A percentile compares a stretch with the other conserved stretches of the same genome.
These are phyloP conservation scores for Cryptotis parvus DNA, from an alignment of 2,113 vertebrate genomes.

Conservation along the genomic window DNA sequence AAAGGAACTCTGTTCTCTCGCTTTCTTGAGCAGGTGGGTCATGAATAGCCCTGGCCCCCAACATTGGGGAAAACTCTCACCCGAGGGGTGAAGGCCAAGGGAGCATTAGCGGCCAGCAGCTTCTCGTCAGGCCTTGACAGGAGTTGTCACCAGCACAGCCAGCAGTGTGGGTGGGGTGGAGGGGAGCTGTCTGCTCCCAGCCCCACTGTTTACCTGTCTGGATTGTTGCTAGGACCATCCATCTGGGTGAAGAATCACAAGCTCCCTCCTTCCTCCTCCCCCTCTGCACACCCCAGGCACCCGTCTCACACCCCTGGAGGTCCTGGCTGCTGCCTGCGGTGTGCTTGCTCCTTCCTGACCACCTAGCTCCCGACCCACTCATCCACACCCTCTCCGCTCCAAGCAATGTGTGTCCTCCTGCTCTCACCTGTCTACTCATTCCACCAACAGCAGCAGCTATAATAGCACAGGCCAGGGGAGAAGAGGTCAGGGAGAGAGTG, in stretches of 20 bases:
- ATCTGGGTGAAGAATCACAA: slow-evolving; percentile 71
- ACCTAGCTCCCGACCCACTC: neutral
- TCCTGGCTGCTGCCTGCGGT: neutral
- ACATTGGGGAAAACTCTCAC: slow-evolving; percentile 44
- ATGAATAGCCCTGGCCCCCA: neutral
- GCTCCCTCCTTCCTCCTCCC: slow-evolving; percentile 10
- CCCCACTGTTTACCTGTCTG: slow-evolving; percentile 74
- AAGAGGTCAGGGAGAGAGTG: too few relatives aligned
- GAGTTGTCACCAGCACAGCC: slow-evolving; percentile 73
- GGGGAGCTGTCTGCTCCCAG: slow-evolving; percentile 63
- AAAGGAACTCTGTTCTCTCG: neutral
- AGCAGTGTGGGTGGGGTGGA: neutral
- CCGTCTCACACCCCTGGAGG: neutral
- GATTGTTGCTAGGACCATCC: slow-evolving; percentile 72
- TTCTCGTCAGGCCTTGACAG: slow-evolving; percentile 67
- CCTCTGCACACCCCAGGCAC: neutral
- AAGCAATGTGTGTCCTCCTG: neutral
- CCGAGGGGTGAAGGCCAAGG: neutral
- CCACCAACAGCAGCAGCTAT: accelerated
- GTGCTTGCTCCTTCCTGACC: neutral
- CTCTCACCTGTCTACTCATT: too few relatives aligned
- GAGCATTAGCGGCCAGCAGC: slow-evolving; percentile 72
- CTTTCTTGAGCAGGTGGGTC: neutral
- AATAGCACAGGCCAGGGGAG: too few relatives aligned
- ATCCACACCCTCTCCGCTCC: neutral